Conservation (phyloP, 2,113 vertebrate species). For the Mellivora capensis region DNA sequence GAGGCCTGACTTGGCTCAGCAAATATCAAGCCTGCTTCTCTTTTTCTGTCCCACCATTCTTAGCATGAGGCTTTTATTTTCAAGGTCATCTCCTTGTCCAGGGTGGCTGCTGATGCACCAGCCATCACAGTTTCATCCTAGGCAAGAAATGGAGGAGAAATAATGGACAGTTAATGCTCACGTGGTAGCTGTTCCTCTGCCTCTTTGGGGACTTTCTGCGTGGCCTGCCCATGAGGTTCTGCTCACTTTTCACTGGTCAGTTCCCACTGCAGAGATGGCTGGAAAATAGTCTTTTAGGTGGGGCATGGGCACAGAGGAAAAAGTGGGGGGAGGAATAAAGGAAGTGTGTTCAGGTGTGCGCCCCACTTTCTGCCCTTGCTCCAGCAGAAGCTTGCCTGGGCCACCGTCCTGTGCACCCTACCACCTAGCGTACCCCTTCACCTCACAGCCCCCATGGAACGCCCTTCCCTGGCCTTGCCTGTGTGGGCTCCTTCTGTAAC, state of each 20-base stretch:
- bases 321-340: not conserved
- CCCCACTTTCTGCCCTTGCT: not conserved
- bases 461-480: rapidly evolving
- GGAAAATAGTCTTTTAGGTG: not conserved
- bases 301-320: rapidly evolving
- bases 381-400: not conserved
- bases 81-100: not conserved
- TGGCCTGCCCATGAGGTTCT: rapidly evolving
- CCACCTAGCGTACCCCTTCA: not conserved
- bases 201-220: rapidly evolving
- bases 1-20: rapidly evolving
- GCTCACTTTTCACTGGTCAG: rapidly evolving
- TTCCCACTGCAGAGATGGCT: not conserved
- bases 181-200: not conserved
- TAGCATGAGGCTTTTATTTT: not conserved
- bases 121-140: not conserved
- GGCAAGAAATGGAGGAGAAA: not conserved
- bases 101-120: not conserved
- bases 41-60: not conserved
- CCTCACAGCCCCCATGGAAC: rapidly evolving
- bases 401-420: rapidly evolving
- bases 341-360: rapidly evolving
- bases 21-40: not conserved
- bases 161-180: not conserved
- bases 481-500: not conserved